Conservation (phyloP, 2,113 vertebrate species). For the Xerus inauris region DNA sequence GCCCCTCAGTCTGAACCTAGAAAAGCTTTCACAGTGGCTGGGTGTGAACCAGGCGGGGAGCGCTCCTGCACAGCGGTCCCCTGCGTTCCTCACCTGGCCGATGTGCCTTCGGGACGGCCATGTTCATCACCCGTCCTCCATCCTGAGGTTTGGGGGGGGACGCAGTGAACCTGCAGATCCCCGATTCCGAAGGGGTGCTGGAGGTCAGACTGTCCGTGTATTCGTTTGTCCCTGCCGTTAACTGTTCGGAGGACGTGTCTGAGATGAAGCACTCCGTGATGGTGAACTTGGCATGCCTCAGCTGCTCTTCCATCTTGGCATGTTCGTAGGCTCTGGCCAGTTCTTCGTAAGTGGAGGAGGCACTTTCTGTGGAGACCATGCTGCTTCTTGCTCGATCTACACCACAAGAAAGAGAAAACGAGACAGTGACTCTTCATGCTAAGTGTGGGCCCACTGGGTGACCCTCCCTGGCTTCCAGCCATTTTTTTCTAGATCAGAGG, state of each 20-base stretch:
- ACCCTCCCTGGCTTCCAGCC: neutral
- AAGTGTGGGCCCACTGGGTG: rapidly evolving
- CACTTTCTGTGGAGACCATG: slow-evolving; percentile 99
- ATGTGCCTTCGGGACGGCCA: slow-evolving; percentile 99
- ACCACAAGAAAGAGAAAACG: neutral
- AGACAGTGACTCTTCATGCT: rapidly evolving
- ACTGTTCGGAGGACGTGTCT: slow-evolving; percentile 98
- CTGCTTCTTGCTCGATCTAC: slow-evolving; percentile 98
- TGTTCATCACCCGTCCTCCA: slow-evolving; percentile 96
- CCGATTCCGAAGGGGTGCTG: slow-evolving; percentile 98
- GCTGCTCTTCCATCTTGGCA: slow-evolving; percentile 99
- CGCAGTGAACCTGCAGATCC: slow-evolving; percentile 99
- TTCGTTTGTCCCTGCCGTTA: slow-evolving; percentile 99
- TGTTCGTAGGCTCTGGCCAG: slow-evolving; percentile 98
- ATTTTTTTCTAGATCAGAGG: too few species aligned
- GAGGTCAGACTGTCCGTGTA: slow-evolving; percentile 99
- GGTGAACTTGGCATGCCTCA: slow-evolving; percentile 99
- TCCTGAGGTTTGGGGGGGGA: slow-evolving; percentile 99
- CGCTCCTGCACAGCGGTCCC: rapidly evolving
- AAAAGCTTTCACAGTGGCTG: rapidly evolving
- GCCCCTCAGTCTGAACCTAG: rapidly evolving
- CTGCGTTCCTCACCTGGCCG: slow-evolving; percentile 93
- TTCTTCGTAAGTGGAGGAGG: slow-evolving; percentile 99
- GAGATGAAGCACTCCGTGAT: slow-evolving; percentile 99
- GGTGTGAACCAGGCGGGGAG: rapidly evolving